A percentile compares a stretch with the other conserved stretches of the same genome.
Evolutionary conservation across 2,888 invertebrate species (phyloP).

Genomic region (Epinotia demarniana): DNA sequence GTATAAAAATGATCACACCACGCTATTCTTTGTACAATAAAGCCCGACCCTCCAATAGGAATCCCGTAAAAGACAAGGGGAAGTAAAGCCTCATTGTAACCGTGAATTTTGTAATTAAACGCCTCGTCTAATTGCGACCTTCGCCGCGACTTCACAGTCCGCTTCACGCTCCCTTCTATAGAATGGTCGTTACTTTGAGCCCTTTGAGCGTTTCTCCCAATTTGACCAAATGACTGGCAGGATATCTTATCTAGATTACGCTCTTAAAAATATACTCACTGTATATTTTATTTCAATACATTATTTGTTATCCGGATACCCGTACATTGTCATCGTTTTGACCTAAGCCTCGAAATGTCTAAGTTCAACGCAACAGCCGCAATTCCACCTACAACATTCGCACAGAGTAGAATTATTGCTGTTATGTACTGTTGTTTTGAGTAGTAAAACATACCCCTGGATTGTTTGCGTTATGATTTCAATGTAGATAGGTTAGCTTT

Average conservation of each 20-base stretch:
- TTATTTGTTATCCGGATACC: neutral
- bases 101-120: conserved; percentile 82
- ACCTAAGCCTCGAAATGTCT: neutral
- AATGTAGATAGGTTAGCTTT: conserved; percentile 44
- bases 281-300: conserved; percentile 25
- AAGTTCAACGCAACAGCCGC: neutral
- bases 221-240: conserved; percentile 42
- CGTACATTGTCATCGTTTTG: neutral
- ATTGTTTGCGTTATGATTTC: conserved; percentile 24
- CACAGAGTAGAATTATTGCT: neutral
- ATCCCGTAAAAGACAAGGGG: conserved; percentile 78
- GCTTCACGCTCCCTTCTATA: conserved; percentile 66
- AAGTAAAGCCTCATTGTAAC: conserved; percentile 78
- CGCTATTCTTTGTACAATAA: conserved; percentile 42
- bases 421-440: neutral
- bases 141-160: conserved; percentile 69
- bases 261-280: neutral
- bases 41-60: conserved; percentile 56
- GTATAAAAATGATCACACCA: neutral
- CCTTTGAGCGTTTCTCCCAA: conserved; percentile 39
- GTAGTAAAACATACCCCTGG: conserved; percentile 2
- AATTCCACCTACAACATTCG: neutral
- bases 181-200: conserved; percentile 50
- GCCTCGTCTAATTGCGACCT: conserved; percentile 81
- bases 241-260: conserved; percentile 33